Conservation (phyloP, 2,797 vertebrate species). For the Acridotheres tristis region DNA sequence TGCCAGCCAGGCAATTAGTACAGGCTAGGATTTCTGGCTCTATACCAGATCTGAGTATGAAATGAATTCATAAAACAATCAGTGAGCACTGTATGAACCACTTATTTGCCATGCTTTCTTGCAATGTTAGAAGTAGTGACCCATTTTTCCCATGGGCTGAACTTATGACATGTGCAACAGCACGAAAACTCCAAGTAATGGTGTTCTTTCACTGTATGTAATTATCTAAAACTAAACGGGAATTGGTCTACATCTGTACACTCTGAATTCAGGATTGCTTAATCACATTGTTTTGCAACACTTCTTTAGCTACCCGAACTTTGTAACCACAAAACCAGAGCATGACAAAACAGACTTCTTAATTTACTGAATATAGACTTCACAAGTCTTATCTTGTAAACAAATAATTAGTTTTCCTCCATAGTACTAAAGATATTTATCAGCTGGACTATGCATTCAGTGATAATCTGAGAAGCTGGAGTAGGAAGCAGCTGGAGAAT, state of each 20-base stretch:
- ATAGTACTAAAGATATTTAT: not conserved
- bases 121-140: not conserved
- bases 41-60: not conserved
- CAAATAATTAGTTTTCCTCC: not conserved
- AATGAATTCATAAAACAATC: not conserved
- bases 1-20: not conserved
- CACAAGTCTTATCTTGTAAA: not conserved
- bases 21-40: not conserved
- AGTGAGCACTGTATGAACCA: not conserved
- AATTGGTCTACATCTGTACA: not conserved
- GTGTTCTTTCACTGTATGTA: not conserved
- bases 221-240: not conserved
- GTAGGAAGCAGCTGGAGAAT: not conserved
- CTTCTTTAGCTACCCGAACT: not conserved
- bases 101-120: not conserved
- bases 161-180: not conserved
- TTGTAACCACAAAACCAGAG: conserved; percentile 17
- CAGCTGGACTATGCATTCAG: not conserved
- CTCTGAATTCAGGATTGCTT: not conserved
- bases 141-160: not conserved
- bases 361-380: not conserved
- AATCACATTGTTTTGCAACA: not conserved
- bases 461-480: not conserved
- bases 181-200: not conserved
- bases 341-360: not conserved